Conservation (phyloP, 1,140 invertebrate genomes). For the Archivesica marissinica region DNA sequence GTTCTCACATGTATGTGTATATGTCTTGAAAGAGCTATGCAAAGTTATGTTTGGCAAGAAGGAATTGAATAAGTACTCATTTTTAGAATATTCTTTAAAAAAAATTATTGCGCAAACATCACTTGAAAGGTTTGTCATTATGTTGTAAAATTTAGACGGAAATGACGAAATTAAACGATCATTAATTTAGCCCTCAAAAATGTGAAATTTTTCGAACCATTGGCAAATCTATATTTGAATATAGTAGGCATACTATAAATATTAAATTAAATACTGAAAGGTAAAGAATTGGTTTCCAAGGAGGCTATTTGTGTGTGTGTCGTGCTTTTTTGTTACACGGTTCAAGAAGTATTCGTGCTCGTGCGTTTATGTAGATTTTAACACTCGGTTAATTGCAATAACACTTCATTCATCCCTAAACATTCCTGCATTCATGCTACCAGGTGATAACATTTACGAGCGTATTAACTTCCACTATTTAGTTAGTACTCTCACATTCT, state of each 20-base stretch:
- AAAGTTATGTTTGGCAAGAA: not conserved
- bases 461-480: too few relatives aligned
- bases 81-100: not conserved
- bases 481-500: too few relatives aligned
- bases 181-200: not conserved
- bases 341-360: not conserved
- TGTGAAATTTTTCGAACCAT: not conserved
- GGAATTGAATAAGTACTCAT: not conserved
- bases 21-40: slow-evolving; percentile 18
- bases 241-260: not conserved
- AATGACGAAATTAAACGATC: not conserved
- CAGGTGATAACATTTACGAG: too few relatives aligned
- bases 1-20: not conserved
- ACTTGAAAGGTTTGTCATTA: not conserved
- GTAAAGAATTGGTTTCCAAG: too few relatives aligned
- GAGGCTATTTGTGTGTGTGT: too few relatives aligned
- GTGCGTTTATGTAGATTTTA: not conserved
- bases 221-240: too few relatives aligned
- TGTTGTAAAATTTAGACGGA: not conserved
- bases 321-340: too few relatives aligned
- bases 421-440: too few relatives aligned
- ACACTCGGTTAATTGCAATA: not conserved
- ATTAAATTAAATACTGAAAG: not conserved
- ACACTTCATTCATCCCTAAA: not conserved
- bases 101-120: not conserved